Base-by-base conservation (phyloP, 2,888 invertebrate species). In the Eurytoma californica region DNA sequence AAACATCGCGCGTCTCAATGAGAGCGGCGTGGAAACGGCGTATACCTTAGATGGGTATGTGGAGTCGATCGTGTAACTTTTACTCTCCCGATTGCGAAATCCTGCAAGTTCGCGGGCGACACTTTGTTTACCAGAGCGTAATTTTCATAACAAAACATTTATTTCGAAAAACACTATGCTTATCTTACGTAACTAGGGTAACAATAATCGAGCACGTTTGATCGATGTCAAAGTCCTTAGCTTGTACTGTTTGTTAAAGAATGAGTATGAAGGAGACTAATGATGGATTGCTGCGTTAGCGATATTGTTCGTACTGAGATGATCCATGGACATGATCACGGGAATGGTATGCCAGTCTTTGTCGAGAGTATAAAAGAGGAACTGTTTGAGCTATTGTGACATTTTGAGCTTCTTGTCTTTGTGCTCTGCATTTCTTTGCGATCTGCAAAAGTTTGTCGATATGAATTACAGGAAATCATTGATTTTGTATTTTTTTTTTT, bases 271-370 rank as follows among this genome's bases (percentile, higher is more conserved):
- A 28, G 57, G 61, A 18, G 60, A 3, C 47, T 68, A 66, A 78
- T 60, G 12, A 60, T 73, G 39, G 65, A 73, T 73, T 53, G 47
- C 73, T 61, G 24, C 73, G 79, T 18, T 80, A 55, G 73, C 51
- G 28, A 39, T 73, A 57, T 24, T n/a, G n/a, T 30, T 3, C 47
- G 61, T 76, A 65, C 60, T 60, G 63, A 39, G 9, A 77, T 73
- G 77, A 66, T 69, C 70, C n/a, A 63, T 73, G 79, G 28, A 55
- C 28, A 76, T 76, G 79, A 79, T 68, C 76, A 66, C 69, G 70
- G 79, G 70, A 81, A 81, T 81, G 79, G 77, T 72, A 79, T 70
- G 77, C 76, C 81, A 81, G 81, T 81, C 81, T 81, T 75, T 24
- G 72, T 81, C 72, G 53, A 53, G 28, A 74, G 39, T 58, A 9